phyloP scores from a whole-genome alignment of 2,113 vertebrate genomes.

The Pteropus alecto region DNA sequence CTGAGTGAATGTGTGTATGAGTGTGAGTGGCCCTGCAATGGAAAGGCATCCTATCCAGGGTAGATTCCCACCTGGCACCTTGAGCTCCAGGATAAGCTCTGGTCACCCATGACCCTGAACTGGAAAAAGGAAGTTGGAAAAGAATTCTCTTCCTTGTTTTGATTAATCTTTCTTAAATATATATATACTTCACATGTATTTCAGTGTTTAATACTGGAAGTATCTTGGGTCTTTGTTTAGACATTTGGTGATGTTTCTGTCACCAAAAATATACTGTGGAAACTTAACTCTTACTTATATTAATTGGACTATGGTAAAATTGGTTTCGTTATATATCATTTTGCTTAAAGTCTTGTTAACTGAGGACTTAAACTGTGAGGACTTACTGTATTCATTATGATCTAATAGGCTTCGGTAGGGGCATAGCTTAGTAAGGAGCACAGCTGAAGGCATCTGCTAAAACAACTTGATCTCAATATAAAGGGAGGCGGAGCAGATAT shows the following conservation, averaged over 20 bases:
- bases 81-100: neutral
- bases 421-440: slow-evolving; percentile 12
- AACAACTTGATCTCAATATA: neutral
- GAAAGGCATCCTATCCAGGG: neutral
- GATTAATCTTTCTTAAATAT: neutral
- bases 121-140: neutral
- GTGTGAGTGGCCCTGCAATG: too few species aligned
- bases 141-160: neutral
- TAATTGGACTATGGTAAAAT: too few species aligned
- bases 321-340: too few species aligned
- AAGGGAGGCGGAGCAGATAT: neutral
- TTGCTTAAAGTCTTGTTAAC: too few species aligned
- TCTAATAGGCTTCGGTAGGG: neutral
- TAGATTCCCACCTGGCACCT: neutral
- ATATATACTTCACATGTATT: neutral
- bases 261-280: neutral
- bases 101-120: neutral
- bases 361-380: neutral
- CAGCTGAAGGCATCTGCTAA: neutral
- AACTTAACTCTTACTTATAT: neutral
- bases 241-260: neutral
- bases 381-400: neutral
- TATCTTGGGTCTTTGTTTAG: neutral
- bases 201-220: neutral
- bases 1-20: neutral